These are phyloP conservation scores for Scortum barcoo DNA, from an alignment of 2,113 vertebrate genomes.

Conservation along the genomic window DNA sequence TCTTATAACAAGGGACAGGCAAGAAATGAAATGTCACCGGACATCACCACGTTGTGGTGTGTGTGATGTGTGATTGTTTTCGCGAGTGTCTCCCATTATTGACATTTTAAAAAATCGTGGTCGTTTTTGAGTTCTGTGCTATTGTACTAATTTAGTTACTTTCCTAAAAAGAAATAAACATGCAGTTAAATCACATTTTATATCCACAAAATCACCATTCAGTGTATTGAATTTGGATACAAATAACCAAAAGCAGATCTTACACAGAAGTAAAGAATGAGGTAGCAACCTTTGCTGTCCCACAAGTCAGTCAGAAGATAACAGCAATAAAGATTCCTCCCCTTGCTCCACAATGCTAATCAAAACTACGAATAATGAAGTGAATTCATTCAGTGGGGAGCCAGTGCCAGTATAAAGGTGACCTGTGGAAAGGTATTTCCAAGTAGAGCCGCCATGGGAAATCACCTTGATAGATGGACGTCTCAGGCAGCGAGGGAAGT, in stretches of 20 bases:
- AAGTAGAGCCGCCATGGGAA: constrained; percentile 53
- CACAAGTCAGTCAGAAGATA: constrained; percentile 20
- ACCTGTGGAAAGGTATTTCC: constrained; percentile 52
- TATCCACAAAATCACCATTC: neutral
- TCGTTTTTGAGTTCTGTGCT: neutral
- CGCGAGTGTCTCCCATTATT: constrained; percentile 7
- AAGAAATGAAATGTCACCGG: constrained; percentile 69
- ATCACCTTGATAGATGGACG: constrained; percentile 74
- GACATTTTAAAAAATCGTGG: constrained; percentile 24
- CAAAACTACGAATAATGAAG: constrained; percentile 68
- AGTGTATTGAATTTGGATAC: neutral
- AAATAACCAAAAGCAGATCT: neutral
- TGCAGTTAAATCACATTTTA: neutral
- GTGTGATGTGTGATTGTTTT: constrained; percentile 43
- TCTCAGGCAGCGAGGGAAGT: constrained; percentile 45
- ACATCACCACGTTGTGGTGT: constrained; percentile 50
- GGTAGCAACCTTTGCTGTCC: neutral
- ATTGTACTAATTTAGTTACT: neutral
- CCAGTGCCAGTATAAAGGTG: constrained; percentile 46
- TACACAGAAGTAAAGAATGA: neutral
- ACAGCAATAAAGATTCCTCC: constrained; percentile 1
- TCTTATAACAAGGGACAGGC: constrained; percentile 55
- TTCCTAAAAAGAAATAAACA: constrained; percentile 1
- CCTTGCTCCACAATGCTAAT: constrained; percentile 42
- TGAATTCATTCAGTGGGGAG: constrained; percentile 51